These are phyloP conservation scores for Planococcus citri DNA, from an alignment of 1,140 invertebrate species.

Conservation along the genomic window DNA sequence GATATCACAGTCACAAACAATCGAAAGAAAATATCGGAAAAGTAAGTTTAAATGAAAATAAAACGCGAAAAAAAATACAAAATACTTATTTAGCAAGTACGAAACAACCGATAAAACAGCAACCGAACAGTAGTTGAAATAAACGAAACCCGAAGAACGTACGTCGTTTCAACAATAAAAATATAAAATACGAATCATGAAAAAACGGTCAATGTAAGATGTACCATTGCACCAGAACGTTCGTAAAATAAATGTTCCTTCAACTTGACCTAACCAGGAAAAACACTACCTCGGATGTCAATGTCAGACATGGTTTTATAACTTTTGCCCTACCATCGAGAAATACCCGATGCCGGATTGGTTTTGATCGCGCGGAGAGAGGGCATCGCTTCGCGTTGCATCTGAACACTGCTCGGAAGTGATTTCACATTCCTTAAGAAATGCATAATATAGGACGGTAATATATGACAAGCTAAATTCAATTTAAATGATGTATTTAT, in stretches of 20 bases:
- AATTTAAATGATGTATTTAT: constrained; percentile 4
- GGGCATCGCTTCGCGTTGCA: constrained; percentile 7
- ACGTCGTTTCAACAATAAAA: not conserved
- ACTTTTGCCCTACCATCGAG: constrained; percentile 15
- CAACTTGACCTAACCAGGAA: constrained; percentile 19
- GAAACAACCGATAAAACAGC: not conserved
- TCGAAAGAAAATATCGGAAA: not conserved
- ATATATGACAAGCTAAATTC: not conserved
- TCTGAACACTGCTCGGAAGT: not conserved
- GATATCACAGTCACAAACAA: not conserved
- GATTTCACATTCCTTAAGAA: not conserved
- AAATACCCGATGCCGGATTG: not conserved
- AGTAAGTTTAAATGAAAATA: not conserved
- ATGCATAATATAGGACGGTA: too few relatives aligned
- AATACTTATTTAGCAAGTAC: too few relatives aligned
- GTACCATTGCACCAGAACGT: not conserved
- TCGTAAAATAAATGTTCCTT: not conserved
- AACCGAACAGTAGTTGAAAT: not conserved
- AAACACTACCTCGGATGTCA: constrained; percentile 10
- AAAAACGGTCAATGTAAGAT: not conserved
- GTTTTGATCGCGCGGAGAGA: not conserved
- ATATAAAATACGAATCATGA: not conserved
- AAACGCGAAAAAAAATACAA: too few relatives aligned
- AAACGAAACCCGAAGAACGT: too few relatives aligned
- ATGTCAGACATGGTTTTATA: constrained; percentile 20